Evolutionary conservation across 2,113 vertebrate species (phyloP).

Genomic region (Caretta caretta): DNA sequence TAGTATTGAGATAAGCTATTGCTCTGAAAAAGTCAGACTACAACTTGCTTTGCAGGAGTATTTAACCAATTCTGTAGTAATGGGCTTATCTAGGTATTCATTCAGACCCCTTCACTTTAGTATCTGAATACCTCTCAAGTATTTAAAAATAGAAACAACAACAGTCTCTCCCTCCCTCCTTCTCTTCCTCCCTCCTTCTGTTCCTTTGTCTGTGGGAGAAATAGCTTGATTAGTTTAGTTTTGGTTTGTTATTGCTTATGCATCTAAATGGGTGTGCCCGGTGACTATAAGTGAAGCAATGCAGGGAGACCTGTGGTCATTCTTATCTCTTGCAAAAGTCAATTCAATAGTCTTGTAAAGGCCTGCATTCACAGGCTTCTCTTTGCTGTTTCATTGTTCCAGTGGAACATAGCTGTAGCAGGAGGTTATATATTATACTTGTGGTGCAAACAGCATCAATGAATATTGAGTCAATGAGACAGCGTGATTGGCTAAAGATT

Average conservation of each 20-base stretch:
- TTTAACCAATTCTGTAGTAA: not conserved
- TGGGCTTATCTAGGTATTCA: not conserved
- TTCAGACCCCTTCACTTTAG: not conserved
- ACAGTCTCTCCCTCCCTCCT: not conserved
- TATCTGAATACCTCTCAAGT: not conserved
- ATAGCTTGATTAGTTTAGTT: slow-evolving; percentile 1
- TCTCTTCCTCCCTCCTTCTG: not conserved
- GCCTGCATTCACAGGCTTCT: slow-evolving; percentile 20
- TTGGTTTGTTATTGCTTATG: slow-evolving; percentile 25
- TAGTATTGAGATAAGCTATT: not conserved
- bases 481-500: not conserved
- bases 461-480: not conserved
- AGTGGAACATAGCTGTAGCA: slow-evolving; percentile 27
- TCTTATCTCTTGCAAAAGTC: slow-evolving; percentile 58
- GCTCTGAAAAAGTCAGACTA: not conserved
- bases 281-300: slow-evolving; percentile 62
- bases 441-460: slow-evolving; percentile 22
- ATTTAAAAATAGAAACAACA: not conserved
- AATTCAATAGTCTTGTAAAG: slow-evolving; percentile 30
- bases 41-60: not conserved
- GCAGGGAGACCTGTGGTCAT: slow-evolving; percentile 53
- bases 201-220: not conserved
- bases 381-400: slow-evolving; percentile 29
- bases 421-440: not conserved
- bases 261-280: slow-evolving; percentile 57